Base-by-base conservation (phyloP, 1,140 invertebrate genomes). In the Eubasilissa regina region DNA sequence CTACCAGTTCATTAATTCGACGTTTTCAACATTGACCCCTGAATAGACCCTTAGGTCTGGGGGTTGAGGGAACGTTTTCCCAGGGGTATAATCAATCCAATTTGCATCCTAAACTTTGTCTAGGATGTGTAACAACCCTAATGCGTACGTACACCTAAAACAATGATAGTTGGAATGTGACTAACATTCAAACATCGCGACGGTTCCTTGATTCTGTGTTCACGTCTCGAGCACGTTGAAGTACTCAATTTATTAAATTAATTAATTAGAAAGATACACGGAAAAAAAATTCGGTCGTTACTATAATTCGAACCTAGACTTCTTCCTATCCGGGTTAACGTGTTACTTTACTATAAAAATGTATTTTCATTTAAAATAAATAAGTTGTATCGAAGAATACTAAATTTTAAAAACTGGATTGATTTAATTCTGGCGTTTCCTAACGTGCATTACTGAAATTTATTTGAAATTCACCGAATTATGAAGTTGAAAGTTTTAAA, bases 31-130 rank as follows among this genome's bases (percentile, higher is more conserved):
- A 60, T 75, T 82, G 80, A 82, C 80, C 80, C 80, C 53, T 62
- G 55, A 74, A 53, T 15, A 43, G 44, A 68, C 13, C 44, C 64
- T 15, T 68, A 68, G 64, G 35, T 47, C 64, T n/a, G 35, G n/a
- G 55, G 55, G 55, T 11, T 64, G 44, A 45, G 64, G 64, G 64
- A 19, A 55, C 43, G 64, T 75, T 70, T 58, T 81, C 80, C 80
- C 80, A 74, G 43, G 80, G 80, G 80, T 25, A 77, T 79, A 82
- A 82, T 82, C 80, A 82, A 82, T 82, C 80, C 75, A 82, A 82
- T 82, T 82, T 82, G 80, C 80, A 82, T 82, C 80, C 55, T 75
- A 68, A 81, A 81, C 77, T 81, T 78, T 73, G 73, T 21, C 15
- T 62, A 17, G 80, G 75, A 74, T 78, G 62, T 77, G 76, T 80